Base-by-base conservation (phyloP, 1,140 invertebrate genomes). In the Apis laboriosa region DNA sequence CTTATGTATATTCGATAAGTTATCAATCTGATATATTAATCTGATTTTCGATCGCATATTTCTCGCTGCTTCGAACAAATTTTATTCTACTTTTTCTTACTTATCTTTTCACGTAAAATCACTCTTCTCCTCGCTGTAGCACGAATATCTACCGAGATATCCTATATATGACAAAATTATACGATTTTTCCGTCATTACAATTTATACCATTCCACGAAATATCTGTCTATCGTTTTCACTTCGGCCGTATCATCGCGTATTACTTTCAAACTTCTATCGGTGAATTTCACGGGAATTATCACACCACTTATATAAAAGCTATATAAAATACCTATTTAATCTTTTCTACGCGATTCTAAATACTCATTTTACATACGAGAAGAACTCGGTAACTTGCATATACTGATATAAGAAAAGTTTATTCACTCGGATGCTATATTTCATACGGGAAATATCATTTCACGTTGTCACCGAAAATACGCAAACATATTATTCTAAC, bases 381-480 rank as follows among this genome's bases (percentile, higher is more conserved):
- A 28, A 55, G 24, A 72, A 55, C 8, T 28, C 19, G n/a, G 1
- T 13, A 28, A 51, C 9, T 72, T 19, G 7, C 49, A 1, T 9
- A 28, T 34, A 49, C 68, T 55, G 28, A 71, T 71, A 55, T 17
- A 19, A 72, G 70, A 55, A 72, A 72, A 72, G 70, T 72, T 72
- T 55, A 72, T 72, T 28, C 49, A 13, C 51, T 55, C 24, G 70
- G 70, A 53, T 7, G 49, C 8, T 7, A 72, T 72, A 55, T 73
- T 43, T 73, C 55, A 73, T n/a, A 17, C 15, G 51, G 9, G 70
- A 34, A 28, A n/a, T 72, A 72, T 72, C 70, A 17, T 72, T 55
- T 28, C 28, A 28, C 43, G n/a, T 74, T 64, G 60, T 64, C 78
- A 12, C 60, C 49, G 24, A 74, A 73, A 74, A 55, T 74, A 80